Evolutionary conservation across 2,797 vertebrate genomes (phyloP).

Genomic region (Luscinia luscinia): DNA sequence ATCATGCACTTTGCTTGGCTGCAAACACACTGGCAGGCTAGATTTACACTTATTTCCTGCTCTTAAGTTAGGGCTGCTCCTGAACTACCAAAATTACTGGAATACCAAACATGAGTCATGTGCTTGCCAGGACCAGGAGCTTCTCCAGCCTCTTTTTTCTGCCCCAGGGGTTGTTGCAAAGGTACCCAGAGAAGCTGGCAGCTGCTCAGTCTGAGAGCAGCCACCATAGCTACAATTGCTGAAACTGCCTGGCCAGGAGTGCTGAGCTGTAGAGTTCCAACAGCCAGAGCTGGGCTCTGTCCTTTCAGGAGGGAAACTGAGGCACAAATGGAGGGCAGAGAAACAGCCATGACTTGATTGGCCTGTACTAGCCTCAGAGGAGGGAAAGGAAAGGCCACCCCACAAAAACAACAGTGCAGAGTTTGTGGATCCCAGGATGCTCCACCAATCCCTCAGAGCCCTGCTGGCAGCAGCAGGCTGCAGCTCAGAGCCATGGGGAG

Average conservation of each 20-base stretch:
- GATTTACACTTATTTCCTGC: not conserved
- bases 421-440: rapidly evolving
- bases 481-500: not conserved
- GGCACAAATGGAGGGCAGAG: not conserved
- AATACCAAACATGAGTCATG: not conserved
- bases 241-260: not conserved
- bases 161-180: not conserved
- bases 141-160: not conserved
- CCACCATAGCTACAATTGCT: not conserved
- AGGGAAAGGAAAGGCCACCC: not conserved
- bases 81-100: not conserved
- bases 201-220: not conserved
- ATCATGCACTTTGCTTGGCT: not conserved
- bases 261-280: not conserved
- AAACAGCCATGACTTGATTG: not conserved
- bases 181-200: not conserved
- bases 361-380: not conserved
- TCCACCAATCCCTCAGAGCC: not conserved
- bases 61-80: not conserved
- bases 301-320: not conserved
- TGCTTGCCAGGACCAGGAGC: not conserved
- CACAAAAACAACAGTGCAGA: not conserved
- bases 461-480: not conserved
- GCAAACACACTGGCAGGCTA: not conserved
- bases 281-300: not conserved